Evolutionary conservation across 2,113 vertebrate genomes (phyloP), one percentile per base, ranked within the genome.

Genomic region (Neofelis nebulosa): DNA sequence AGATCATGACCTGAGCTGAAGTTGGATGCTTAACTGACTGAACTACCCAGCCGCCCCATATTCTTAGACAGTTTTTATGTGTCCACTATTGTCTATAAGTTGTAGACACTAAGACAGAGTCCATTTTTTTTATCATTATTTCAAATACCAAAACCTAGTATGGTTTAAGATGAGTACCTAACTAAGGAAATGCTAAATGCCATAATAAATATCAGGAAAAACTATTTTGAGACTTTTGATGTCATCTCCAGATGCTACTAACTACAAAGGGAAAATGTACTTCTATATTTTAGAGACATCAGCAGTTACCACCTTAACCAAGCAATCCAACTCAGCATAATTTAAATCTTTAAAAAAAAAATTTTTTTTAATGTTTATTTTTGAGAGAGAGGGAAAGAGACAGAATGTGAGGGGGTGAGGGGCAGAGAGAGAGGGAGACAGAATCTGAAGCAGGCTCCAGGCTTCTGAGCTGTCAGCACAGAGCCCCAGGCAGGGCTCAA

Each of bases 131-230:
- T 80, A 57, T 74, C n/a, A 87, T 82, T 90, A 84, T 76, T 96
- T 94, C 66, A 94, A 96, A 93, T 89, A 84, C 41, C 19, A 88
- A 82, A 95, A 96, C 80, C 83, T 82, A 92, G 21, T 68, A 74
- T 90, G 52, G 50, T 94, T 78, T 36, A 91, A 61, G 50, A 86
- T 74, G 78, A 89, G 33, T 38, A 82, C 68, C 50, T 92, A 92
- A 87, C 57, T 95, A 21, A 95, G 50, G 27, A 96, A 93, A 95
- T 97, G 78, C 55, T 95, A 78, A 96, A 89, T 69, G 81, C 31
- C 81, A n/a, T 36, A 85, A 52, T 94, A 89, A 89, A 23, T 63
- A 69, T 65, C 61, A 91, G 45, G 25, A 94, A 90, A 63, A 94
- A 78, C 66, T 96, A 65, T 79, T 66, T 83, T 92, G 79, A 92